Evolutionary conservation across 2,888 invertebrate species (phyloP), one percentile per base, ranked within the genome.

Genomic region (Dolichomitus sp.): DNA sequence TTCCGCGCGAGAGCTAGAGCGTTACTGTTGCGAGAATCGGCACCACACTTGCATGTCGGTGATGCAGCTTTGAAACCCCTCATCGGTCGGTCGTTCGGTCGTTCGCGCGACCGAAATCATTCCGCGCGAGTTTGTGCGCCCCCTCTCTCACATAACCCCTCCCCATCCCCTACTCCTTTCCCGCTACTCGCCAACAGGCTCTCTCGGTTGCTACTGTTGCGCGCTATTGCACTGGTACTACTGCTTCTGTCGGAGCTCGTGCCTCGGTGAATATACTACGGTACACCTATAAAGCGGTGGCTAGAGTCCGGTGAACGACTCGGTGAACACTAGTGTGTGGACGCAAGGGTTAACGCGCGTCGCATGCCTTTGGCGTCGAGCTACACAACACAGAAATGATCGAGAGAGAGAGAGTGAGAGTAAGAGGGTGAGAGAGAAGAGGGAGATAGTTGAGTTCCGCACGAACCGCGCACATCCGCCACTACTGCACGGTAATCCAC

Each of bases 271-370:
- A 61, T 61, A 40, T 40, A 61, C 37, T 40, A 66, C 48, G 65
- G 54, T 74, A 23, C 54, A 52, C 33, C 59, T 50, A 57, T 45
- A 57, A 59, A 65, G 37, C 57, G 65, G 40, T 37, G 33, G 61
- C 45, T 42, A 19, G 57, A 54, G 45, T 70, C 75, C 50, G 75
- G 54, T 70, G 68, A 54, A 80, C 80, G 74, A 80, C 42, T 80
- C 75, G 80, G 75, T 75, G 75, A 80, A 65, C 80, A 80, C 80
- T 54, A 69, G 74, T 63, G 68, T 70, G 74, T 70, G 75, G 40
- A 65, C 70, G 70, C 65, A 52, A 75, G 70, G 80, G 75, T 80
- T 75, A 80, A 75, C 70, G 63, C 63, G 52, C 69, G 70, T 80
- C 70, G 48, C 80, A 65, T 70, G 70, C 69, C 70, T 80, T 65